Conservation (phyloP, 2,113 vertebrate species). For the Dicentrarchus labrax region DNA sequence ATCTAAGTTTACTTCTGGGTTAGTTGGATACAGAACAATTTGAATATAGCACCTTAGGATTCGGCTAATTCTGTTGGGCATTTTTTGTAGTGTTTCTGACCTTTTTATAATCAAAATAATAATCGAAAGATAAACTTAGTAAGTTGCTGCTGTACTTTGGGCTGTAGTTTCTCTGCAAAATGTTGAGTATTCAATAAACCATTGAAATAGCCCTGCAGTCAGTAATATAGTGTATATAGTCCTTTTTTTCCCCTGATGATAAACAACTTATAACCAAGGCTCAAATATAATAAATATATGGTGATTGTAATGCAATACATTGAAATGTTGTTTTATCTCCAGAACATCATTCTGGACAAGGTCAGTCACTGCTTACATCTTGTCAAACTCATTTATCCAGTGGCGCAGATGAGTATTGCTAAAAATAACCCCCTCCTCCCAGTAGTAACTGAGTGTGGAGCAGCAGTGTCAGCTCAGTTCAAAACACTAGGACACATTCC, state of each 20-base stretch:
- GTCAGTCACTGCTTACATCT: neutral
- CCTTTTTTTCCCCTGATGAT: fast-evolving
- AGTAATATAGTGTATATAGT: neutral
- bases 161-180: neutral
- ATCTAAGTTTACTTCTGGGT: neutral
- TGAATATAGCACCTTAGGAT: neutral
- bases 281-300: too few species aligned
- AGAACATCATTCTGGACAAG: neutral
- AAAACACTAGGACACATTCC: slow-evolving; percentile 57
- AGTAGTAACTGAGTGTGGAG: neutral
- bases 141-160: neutral
- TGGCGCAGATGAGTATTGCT: neutral
- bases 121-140: neutral
- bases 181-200: neutral
- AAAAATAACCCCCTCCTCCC: slow-evolving; percentile 24
- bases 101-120: neutral
- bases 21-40: neutral
- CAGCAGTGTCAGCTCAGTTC: slow-evolving; percentile 3
- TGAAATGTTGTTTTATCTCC: neutral
- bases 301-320: neutral
- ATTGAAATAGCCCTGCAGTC: fast-evolving
- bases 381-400: slow-evolving; percentile 6
- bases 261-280: neutral
- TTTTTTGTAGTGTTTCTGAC: neutral
- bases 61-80: neutral